Evolutionary conservation across 2,113 vertebrate genomes (phyloP), one percentile per base, ranked within the genome.

Genomic region (Paradoxurus hermaphroditus): DNA sequence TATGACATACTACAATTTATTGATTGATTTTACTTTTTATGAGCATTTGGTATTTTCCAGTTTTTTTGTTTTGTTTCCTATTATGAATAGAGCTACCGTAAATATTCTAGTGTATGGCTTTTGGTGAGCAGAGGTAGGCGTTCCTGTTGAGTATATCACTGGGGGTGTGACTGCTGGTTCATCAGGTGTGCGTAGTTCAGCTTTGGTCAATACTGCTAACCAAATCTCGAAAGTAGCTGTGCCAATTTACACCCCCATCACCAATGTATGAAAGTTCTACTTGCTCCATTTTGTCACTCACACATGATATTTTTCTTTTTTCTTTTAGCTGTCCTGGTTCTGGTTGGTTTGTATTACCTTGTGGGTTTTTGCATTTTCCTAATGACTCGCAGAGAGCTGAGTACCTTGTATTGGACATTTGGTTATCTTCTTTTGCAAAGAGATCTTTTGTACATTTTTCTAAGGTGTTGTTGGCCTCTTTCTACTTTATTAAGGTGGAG

Each of bases 291-390:
- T 46, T 49, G 34, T 82, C 41, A 27, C 39, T 27, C n/a, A 46
- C n/a, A 25, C 5, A 4, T 14, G 27, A 46, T 39, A 86, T 34
- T 53, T 53, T 65, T 8, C 12, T 23, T 73, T 83, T 73, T 44
- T 9, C 41, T 73, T 73, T 89, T 73, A 73, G 34, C 65, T 14
- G 5, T 72, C 72, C 13, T 72, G 65, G 25, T 84, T 75, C 68
- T 49, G 25, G 19, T 63, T 34, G 19, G 41, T 72, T 39, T 94
- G 75, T 81, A 46, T 72, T 12, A 62, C 1, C 0, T 51, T 68
- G 62, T 87, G 62, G 16, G 29, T 81, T 81, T 70, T 70, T 94
- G 86, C n/a, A 65, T 83, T 84, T 94, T 90, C 77, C 44, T 90
- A 72, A 62, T 5, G 14, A 44, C 62, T 81, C 46, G 39, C 63